phyloP scores from a whole-genome alignment of 2,113 vertebrate genomes.

The Hippolais icterina region DNA sequence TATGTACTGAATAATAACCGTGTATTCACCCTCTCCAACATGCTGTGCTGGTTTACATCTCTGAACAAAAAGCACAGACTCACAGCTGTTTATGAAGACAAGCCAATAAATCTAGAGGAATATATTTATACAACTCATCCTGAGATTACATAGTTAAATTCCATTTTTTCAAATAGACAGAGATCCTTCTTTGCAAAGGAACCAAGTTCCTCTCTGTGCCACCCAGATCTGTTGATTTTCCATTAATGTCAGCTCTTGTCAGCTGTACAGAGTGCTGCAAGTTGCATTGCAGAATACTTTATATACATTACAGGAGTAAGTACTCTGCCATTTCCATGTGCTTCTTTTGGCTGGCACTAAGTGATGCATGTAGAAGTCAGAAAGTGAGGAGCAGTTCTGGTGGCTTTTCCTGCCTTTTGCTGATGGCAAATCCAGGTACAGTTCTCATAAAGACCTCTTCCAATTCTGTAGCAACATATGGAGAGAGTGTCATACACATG shows the following conservation, averaged over 20 bases:
- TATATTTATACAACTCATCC: slow-evolving; percentile 7
- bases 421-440: neutral
- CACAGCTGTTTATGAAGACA: slow-evolving; percentile 37
- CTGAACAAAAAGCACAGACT: slow-evolving; percentile 20
- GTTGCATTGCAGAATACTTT: neutral
- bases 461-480: neutral
- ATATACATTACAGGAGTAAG: neutral
- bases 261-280: neutral
- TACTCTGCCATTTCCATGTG: neutral
- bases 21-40: neutral
- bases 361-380: neutral
- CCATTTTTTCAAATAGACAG: neutral
- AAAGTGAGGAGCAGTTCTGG: neutral
- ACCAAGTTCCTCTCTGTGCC: neutral
- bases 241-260: slow-evolving; percentile 14
- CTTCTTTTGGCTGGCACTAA: neutral
- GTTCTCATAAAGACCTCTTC: neutral
- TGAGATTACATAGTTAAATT: neutral
- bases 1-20: neutral
- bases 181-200: slow-evolving; percentile 7
- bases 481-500: neutral
- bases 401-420: neutral
- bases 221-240: slow-evolving; percentile 27
- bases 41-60: slow-evolving; percentile 29
- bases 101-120: slow-evolving; percentile 36